A percentile compares a stretch with the other conserved stretches of the same genome.
Conservation (phyloP, 2,888 invertebrate genomes). For the Dasysyrphus albostriatus region DNA sequence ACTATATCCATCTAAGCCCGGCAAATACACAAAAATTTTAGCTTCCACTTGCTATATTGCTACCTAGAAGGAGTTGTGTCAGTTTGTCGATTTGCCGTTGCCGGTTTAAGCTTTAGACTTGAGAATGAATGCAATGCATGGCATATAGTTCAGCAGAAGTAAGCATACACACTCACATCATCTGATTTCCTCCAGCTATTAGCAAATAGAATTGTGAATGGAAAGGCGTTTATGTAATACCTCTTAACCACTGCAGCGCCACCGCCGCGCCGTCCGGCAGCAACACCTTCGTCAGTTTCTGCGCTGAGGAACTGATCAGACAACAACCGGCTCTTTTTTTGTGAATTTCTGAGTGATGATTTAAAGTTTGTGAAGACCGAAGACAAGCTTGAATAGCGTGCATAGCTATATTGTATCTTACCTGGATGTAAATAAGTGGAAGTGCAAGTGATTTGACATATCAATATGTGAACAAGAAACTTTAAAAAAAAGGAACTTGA, state of each 20-base stretch:
- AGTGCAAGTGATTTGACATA: background rate
- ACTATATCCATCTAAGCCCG: background rate
- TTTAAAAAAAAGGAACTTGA: background rate
- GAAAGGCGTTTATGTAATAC: conserved; percentile 34
- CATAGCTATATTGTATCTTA: background rate
- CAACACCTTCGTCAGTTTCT: no score
- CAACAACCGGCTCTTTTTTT: conserved; percentile 30
- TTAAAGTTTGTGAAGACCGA: background rate
- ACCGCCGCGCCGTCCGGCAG: no score
- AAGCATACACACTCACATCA: conserved; percentile 1
- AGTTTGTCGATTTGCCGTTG: conserved; percentile 32
- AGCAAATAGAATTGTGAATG: conserved; percentile 45
- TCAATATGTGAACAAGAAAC: background rate
- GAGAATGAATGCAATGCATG: conserved; percentile 21
- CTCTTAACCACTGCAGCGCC: background rate
- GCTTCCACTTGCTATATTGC: conserved; percentile 28
- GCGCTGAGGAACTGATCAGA: background rate
- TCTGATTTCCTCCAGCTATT: conserved; percentile 33
- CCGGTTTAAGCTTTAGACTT: conserved; percentile 23
- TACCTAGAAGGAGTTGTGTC: conserved; percentile 42
- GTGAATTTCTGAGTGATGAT: background rate
- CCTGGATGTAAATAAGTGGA: background rate
- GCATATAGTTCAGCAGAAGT: background rate
- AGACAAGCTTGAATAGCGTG: background rate
- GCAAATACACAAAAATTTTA: conserved; percentile 22